Base-by-base conservation (phyloP, 2,113 vertebrate species). In the Aphyosemion australe region DNA sequence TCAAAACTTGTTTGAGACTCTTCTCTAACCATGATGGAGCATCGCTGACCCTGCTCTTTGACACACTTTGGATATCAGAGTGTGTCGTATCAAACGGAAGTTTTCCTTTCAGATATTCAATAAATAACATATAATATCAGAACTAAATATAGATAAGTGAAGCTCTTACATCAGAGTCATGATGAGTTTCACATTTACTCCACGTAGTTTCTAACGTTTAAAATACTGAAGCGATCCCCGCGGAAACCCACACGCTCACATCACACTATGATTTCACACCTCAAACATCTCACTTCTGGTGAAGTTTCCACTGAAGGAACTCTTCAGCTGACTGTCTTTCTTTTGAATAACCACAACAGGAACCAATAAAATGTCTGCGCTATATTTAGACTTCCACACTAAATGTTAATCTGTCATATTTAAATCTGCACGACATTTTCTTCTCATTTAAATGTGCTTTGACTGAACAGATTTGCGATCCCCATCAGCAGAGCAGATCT, bases 251-350 rank as follows among this genome's bases (percentile, higher is more conserved):
- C 55, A 19, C 41, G 6, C 6, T 61, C 8, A 19, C 14, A 72
- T 64, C 43, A 61, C 14, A 78, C 15, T 32, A 71, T 72, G 18
- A 19, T 9, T n/a, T 32, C 7, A 10, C 19, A 51, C 45, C 16
- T 73, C 12, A 59, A 12, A 18, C 34, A 42, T 84, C 58, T 87
- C 80, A 74, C 59, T 87, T 87, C 82, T 61, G 0, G 2, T 79
- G 61, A 13, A 13, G 18, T 79, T 85, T 83, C 78, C 74, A 66
- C 12, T 37, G 53, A 41, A 31, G 32, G 18, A 5, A 50, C 14
- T 14, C 13, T 61, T n/a, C 2, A 32, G 15, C 13, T 1, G 1
- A 46, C 26, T 50, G 16, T 65, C n/a, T 20, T 11, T 12, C 66
- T 20, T 53, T 32, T 6, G 34, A 37, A 34, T 10, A 1, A 8